Evolutionary conservation across 2,888 invertebrate species (phyloP).

Genomic region (Belgica antarctica): DNA sequence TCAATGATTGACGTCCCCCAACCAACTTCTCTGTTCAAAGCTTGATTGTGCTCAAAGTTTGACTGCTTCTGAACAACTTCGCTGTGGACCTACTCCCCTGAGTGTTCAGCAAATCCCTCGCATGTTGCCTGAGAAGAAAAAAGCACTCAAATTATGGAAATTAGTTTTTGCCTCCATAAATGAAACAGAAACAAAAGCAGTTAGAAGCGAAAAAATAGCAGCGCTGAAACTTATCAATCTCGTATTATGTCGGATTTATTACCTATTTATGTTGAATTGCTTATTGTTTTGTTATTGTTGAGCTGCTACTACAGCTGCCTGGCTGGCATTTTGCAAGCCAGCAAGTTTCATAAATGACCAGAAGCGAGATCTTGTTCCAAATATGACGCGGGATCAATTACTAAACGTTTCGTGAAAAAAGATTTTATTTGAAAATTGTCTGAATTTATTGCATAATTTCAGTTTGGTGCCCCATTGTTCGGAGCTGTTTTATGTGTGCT

Average conservation of each 20-base stretch:
- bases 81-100: neutral
- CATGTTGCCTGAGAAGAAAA: neutral
- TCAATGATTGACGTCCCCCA: no score
- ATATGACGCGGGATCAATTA: slow-evolving; percentile 26
- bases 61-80: no score
- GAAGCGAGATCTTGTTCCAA: slow-evolving; percentile 21
- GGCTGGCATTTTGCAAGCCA: neutral
- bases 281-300: slow-evolving; percentile 25
- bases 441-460: no score
- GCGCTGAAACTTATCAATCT: slow-evolving; percentile 39
- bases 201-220: no score
- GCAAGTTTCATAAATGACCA: slow-evolving; percentile 27
- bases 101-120: neutral
- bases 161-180: slow-evolving; percentile 34
- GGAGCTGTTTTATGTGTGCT: no score
- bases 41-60: no score
- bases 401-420: slow-evolving; percentile 26
- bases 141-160: slow-evolving; percentile 35
- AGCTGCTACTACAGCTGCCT: neutral
- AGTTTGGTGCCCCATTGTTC: no score
- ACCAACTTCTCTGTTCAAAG: no score
- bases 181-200: neutral
- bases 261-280: slow-evolving; percentile 26
- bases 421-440: no score
- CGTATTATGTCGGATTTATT: slow-evolving; percentile 33